A percentile compares a stretch with the other conserved stretches of the same genome.
Evolutionary conservation across 2,113 vertebrate genomes (phyloP).

Genomic region (Dryoscopus gambensis): DNA sequence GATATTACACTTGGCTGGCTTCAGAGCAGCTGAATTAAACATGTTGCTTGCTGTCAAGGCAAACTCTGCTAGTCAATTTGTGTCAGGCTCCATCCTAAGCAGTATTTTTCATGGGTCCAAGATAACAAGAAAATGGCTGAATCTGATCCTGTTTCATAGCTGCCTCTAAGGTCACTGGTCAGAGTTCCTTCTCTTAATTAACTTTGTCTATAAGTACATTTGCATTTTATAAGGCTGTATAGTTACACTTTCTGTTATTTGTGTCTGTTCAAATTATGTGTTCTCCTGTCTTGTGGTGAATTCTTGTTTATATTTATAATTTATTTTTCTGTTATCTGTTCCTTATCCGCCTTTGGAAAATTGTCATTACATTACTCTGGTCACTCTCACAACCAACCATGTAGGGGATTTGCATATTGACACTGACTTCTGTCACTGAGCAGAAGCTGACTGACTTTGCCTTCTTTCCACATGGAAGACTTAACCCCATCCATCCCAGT

Average conservation of each 20-base stretch:
- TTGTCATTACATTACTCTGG: neutral
- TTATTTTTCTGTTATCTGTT: neutral
- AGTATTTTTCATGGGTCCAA: neutral
- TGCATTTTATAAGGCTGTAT: neutral
- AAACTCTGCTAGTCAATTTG: neutral
- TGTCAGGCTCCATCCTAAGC: neutral
- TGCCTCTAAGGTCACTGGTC: neutral
- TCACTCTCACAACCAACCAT: neutral
- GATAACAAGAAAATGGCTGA: neutral
- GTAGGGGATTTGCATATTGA: neutral
- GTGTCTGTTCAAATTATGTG: neutral
- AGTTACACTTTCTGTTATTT: neutral
- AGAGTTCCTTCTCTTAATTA: neutral
- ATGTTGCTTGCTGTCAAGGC: neutral
- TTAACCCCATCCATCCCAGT: neutral
- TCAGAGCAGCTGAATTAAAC: neutral
- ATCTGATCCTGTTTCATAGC: neutral
- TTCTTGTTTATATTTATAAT: neutral
- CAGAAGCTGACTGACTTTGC: neutral
- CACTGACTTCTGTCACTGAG: neutral
- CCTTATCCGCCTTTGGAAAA: neutral
- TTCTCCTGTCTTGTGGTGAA: neutral
- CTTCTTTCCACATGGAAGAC: neutral
- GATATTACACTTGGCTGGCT: neutral
- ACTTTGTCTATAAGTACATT: neutral